These are phyloP conservation scores for Brachyrhaphis roseni DNA, from an alignment of 2,797 vertebrate genomes.

Conservation along the genomic window DNA sequence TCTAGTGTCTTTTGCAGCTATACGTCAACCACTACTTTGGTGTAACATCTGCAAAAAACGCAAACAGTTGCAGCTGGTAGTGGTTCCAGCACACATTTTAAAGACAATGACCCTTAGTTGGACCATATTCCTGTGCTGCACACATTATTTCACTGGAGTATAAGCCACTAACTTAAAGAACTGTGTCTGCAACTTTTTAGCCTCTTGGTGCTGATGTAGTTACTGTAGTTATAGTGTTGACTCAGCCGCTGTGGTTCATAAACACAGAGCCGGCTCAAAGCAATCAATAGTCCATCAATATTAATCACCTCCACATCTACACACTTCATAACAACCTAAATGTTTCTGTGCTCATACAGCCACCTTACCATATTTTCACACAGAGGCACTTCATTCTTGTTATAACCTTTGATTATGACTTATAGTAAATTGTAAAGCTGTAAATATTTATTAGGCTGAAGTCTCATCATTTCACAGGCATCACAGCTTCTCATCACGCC, in stretches of 20 bases:
- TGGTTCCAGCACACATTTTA: background rate
- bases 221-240: slow-evolving; percentile 17
- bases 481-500: slow-evolving; percentile 24
- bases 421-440: background rate
- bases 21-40: background rate
- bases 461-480: slow-evolving; percentile 20
- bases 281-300: slow-evolving; percentile 62
- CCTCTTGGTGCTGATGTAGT: slow-evolving; percentile 16
- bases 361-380: background rate
- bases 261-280: slow-evolving; percentile 26
- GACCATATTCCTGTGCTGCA: slow-evolving; percentile 20
- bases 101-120: slow-evolving; percentile 13
- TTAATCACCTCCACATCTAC: slow-evolving; percentile 41
- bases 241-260: slow-evolving; percentile 31
- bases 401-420: background rate
- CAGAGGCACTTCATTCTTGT: background rate
- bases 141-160: slow-evolving; percentile 1
- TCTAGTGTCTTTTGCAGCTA: background rate
- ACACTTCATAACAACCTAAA: background rate
- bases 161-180: slow-evolving; percentile 19
- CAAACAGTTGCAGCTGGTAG: slow-evolving; percentile 19
- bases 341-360: background rate
- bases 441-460: slow-evolving; percentile 11
- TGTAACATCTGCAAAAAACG: background rate
- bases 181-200: slow-evolving; percentile 17